Evolutionary conservation across 1,140 invertebrate species (phyloP).

Genomic region (Heliconius hewitsoni): DNA sequence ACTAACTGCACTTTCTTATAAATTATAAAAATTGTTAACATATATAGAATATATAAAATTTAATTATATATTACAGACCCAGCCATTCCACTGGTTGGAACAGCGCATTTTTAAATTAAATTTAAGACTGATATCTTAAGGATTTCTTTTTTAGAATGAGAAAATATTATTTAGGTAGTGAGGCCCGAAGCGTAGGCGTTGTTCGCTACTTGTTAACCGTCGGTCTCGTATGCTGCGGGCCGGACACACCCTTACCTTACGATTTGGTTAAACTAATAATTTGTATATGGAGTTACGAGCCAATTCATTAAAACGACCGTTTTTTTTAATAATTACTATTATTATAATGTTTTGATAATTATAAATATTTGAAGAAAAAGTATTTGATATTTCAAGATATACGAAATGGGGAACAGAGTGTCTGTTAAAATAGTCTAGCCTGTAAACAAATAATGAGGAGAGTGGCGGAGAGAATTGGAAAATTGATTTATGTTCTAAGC

Average conservation of each 20-base stretch:
- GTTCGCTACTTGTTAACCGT: constrained; percentile 23
- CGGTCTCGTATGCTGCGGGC: constrained; percentile 13
- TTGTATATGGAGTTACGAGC: not conserved
- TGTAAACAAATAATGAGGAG: too few species aligned
- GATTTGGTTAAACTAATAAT: constrained; percentile 17
- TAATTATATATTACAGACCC: too few species aligned
- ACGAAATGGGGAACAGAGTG: too few species aligned
- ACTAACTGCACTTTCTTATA: too few species aligned
- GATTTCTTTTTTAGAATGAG: not conserved
- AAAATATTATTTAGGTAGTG: constrained; percentile 19
- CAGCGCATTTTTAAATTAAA: not conserved
- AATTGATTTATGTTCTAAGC: too few species aligned
- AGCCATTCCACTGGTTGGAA: too few species aligned
- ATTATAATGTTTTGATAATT: not conserved
- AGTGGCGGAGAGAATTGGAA: too few species aligned
- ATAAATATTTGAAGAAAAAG: not conserved
- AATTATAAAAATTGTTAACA: too few species aligned
- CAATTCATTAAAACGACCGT: not conserved
- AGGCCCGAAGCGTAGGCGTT: constrained; percentile 22
- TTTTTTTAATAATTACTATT: not conserved
- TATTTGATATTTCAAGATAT: too few species aligned
- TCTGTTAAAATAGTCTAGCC: too few species aligned
- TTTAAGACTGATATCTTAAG: not conserved
- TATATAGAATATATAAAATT: too few species aligned
- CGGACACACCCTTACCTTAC: constrained; percentile 11